A percentile compares a stretch with the other conserved stretches of the same genome.
phyloP scores from a whole-genome alignment of 23 tunicate species.

The Botrylloides violaceus region DNA sequence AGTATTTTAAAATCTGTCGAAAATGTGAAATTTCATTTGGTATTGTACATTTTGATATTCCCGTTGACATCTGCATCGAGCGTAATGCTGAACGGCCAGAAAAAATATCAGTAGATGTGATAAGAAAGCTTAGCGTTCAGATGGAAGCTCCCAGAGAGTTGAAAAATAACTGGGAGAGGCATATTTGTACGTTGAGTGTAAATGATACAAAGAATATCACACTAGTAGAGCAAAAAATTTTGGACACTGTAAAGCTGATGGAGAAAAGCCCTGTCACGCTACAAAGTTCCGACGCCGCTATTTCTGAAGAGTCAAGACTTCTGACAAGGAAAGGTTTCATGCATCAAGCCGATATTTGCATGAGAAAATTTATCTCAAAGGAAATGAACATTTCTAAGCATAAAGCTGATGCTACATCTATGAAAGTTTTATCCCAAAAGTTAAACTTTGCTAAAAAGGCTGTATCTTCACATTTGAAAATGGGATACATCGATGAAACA shows the following conservation, averaged over 20 bases:
- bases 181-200: background rate
- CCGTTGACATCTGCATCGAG: slow-evolving; percentile 14
- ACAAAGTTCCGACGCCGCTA: background rate
- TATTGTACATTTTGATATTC: slow-evolving; percentile 30
- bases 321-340: slow-evolving; percentile 11
- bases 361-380: slow-evolving; percentile 17
- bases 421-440: background rate
- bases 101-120: slow-evolving; percentile 20
- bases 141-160: slow-evolving; percentile 46
- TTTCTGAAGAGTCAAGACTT: slow-evolving; percentile 12
- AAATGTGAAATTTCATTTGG: slow-evolving; percentile 14
- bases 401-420: background rate
- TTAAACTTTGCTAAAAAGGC: background rate
- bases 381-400: background rate
- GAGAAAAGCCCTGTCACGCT: slow-evolving; percentile 8
- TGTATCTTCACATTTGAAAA: background rate
- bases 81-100: slow-evolving; percentile 15
- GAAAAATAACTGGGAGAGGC: slow-evolving; percentile 34
- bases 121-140: slow-evolving; percentile 31
- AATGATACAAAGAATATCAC: background rate
- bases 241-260: background rate
- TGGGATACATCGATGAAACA: background rate
- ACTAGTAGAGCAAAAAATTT: background rate
- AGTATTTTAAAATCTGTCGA: slow-evolving; percentile 40
- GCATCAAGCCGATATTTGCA: slow-evolving; percentile 53